phyloP scores from a whole-genome alignment of 2,113 vertebrate species.

The Vicugna pacos region DNA sequence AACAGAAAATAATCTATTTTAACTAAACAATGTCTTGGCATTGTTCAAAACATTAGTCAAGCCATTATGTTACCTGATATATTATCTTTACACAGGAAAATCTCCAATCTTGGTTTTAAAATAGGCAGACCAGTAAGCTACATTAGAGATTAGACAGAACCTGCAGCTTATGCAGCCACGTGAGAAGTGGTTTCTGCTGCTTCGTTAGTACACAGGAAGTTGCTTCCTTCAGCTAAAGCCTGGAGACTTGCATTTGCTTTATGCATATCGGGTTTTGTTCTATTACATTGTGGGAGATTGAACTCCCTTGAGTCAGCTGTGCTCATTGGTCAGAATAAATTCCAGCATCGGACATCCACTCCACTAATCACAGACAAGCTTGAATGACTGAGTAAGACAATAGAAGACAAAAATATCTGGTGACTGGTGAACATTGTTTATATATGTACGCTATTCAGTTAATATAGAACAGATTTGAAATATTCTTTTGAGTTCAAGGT shows the following conservation, averaged over 20 bases:
- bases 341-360: slow-evolving; percentile 88
- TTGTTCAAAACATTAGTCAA: slow-evolving; percentile 75
- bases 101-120: slow-evolving; percentile 59
- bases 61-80: slow-evolving; percentile 42
- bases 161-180: slow-evolving; percentile 76
- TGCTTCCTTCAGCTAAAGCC: slow-evolving; percentile 87
- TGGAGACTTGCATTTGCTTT: slow-evolving; percentile 87
- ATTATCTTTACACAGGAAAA: slow-evolving; percentile 66
- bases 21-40: slow-evolving; percentile 81
- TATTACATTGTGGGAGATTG: slow-evolving; percentile 88
- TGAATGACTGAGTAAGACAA: slow-evolving; percentile 82
- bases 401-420: slow-evolving; percentile 83
- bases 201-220: slow-evolving; percentile 90
- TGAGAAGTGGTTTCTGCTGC: slow-evolving; percentile 83
- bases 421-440: slow-evolving; percentile 71
- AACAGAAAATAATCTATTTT: slow-evolving; percentile 89
- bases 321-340: slow-evolving; percentile 91
- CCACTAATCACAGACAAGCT: slow-evolving; percentile 89
- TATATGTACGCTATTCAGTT: slow-evolving; percentile 83
- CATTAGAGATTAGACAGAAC: slow-evolving; percentile 55
- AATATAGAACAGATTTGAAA: slow-evolving; percentile 64
- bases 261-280: slow-evolving; percentile 90
- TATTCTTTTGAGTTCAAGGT: slow-evolving; percentile 41
- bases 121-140: slow-evolving; percentile 75
- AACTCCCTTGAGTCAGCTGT: slow-evolving; percentile 89